Evolutionary conservation across 2,888 invertebrate species (phyloP), one percentile per base, ranked within the genome.

Genomic region (Crioceris asparagi): DNA sequence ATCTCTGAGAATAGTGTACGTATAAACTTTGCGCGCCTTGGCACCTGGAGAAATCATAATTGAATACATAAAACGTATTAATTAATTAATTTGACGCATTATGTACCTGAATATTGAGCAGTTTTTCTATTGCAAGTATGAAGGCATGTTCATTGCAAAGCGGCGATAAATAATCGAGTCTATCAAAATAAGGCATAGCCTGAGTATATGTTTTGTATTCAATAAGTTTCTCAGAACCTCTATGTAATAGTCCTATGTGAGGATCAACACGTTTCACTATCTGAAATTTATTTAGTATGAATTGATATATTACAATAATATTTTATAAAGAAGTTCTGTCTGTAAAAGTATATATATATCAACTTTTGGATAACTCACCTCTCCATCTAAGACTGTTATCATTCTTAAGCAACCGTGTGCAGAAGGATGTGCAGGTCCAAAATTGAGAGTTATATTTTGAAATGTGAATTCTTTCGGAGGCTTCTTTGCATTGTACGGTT

Each of bases 401-500:
- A 91, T 66, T 33, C 90, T 72, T 16, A 91, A 66, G 23, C 90
- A 90, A 5, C 91, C 91, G 57, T 92, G 91, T 26, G 91, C 91
- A 3, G 91, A 87, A 2, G 91, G 91, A 68, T 91, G 91, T 48
- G 83, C 82, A 0, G 91, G 91, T 0, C 91, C 91, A 61, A 90
- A 90, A 60, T 92, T 92, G 27, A 54, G 33, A 1, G 49, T 29
- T 44, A 56, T 49, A 39, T 54, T 59, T 40, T 49, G 42, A 8
- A 55, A 35, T 27, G 37, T 47, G 17, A 27, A 40, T 35, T 52
- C 50, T 7, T 12, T 26, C 41, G 16, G 21, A 19, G 30, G 10
- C 18, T 21, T 39, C 17, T 31, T 38, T n/a, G 33, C 33, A 26
- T 39, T 43, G 17, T 32, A 45, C 5, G 43, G 41, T 1, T 29